A percentile compares a stretch with the other conserved stretches of the same genome.
These are phyloP conservation scores for Alethe castanea DNA, from an alignment of 2,113 vertebrate species.

Conservation along the genomic window DNA sequence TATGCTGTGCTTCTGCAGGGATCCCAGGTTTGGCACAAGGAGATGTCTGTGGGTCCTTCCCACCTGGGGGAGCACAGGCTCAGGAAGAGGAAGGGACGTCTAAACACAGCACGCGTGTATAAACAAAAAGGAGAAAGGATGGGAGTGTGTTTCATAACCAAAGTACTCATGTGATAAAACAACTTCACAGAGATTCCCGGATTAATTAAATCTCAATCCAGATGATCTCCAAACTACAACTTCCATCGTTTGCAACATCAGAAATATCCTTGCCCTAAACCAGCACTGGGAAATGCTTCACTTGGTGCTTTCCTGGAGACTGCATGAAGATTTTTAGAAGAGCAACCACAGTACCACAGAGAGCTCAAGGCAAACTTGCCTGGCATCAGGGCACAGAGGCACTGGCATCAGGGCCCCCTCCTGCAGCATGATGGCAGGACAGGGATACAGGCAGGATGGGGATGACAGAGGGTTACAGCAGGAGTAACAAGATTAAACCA, in stretches of 20 bases:
- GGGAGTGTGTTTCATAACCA: neutral
- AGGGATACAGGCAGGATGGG: neutral
- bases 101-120: neutral
- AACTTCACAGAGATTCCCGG: neutral
- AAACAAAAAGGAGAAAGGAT: neutral
- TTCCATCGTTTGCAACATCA: accelerated
- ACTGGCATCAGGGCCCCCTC: neutral
- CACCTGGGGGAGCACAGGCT: neutral
- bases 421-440: accelerated
- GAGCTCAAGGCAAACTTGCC: neutral
- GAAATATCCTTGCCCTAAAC: neutral
- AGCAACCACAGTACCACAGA: neutral
- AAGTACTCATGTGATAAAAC: neutral
- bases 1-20: neutral
- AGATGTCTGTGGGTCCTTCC: neutral
- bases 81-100: neutral
- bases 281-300: neutral
- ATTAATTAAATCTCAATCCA: slow-evolving; percentile 34
- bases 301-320: neutral
- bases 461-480: neutral
- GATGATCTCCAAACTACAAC: slow-evolving; percentile 3
- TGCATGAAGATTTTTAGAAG: neutral
- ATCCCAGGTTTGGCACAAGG: neutral
- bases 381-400: accelerated
- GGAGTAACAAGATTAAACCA: neutral